These are phyloP conservation scores for Okamejei kenojei DNA, from an alignment of 2,797 vertebrate genomes.

Conservation along the genomic window DNA sequence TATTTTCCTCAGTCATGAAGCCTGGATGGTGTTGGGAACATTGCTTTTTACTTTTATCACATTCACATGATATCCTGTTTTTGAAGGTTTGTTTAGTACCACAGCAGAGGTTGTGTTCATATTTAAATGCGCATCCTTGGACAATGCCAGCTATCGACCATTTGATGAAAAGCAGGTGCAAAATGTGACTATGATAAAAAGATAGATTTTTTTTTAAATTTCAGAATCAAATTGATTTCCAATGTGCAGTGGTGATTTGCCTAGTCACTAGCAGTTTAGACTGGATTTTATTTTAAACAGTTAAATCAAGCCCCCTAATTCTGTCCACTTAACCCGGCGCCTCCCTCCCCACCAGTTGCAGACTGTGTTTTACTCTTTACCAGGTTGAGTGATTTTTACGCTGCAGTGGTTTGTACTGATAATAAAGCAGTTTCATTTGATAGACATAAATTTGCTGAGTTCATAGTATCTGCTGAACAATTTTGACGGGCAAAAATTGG, in stretches of 20 bases:
- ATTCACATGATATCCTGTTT: neutral
- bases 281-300: neutral
- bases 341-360: neutral
- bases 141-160: neutral
- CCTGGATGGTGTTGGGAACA: neutral
- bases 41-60: neutral
- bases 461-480: constrained; percentile 25
- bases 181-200: neutral
- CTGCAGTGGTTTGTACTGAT: constrained; percentile 32
- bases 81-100: neutral
- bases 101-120: neutral
- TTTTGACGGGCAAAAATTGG: constrained; percentile 21
- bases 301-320: neutral
- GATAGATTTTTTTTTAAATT: neutral
- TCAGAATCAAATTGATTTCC: neutral
- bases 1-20: neutral
- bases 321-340: neutral
- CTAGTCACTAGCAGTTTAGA: neutral
- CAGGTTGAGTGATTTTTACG: constrained; percentile 29
- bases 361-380: constrained; percentile 24
- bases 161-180: constrained; percentile 8
- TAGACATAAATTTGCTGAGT: constrained; percentile 4
- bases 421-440: constrained; percentile 5
- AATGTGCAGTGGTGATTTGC: constrained; percentile 6
- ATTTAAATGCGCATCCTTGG: neutral